phyloP scores from a whole-genome alignment of 2,113 vertebrate genomes.

The Chloroceryle aenea region DNA sequence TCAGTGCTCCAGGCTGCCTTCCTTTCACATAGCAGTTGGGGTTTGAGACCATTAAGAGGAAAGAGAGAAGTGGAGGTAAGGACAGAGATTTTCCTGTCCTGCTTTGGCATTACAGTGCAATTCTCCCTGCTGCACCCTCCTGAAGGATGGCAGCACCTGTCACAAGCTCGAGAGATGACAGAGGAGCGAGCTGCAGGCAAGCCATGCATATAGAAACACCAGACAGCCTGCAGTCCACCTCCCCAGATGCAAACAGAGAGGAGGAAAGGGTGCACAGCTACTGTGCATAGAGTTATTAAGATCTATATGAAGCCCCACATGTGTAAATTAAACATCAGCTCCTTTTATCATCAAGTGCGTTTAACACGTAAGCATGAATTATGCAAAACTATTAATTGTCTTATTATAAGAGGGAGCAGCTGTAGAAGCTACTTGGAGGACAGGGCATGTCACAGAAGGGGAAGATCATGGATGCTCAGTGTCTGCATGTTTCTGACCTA shows the following conservation, averaged over 20 bases:
- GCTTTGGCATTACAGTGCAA: neutral
- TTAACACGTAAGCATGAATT: slow-evolving; percentile 80
- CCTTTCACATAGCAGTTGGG: neutral
- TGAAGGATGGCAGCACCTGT: neutral
- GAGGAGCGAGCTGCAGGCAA: neutral
- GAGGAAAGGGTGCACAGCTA: neutral
- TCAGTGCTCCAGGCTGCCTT: neutral
- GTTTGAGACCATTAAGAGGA: neutral
- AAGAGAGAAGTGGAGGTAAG: neutral
- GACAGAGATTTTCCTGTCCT: neutral
- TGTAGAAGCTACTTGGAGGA: slow-evolving; percentile 9
- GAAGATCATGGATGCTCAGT: neutral
- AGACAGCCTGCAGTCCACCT: neutral
- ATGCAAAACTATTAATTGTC: slow-evolving; percentile 71
- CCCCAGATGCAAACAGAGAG: neutral
- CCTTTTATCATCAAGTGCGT: slow-evolving; percentile 64
- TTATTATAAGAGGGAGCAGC: slow-evolving; percentile 52
- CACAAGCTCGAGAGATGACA: neutral
- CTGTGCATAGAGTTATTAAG: neutral
- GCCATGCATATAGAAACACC: neutral
- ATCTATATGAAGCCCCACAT: neutral
- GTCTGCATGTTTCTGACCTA: neutral
- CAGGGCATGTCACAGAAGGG: neutral
- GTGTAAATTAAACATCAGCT: slow-evolving; percentile 69
- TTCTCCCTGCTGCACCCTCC: neutral